phyloP scores from a whole-genome alignment of 2,797 vertebrate species.

The Podargus strigoides region DNA sequence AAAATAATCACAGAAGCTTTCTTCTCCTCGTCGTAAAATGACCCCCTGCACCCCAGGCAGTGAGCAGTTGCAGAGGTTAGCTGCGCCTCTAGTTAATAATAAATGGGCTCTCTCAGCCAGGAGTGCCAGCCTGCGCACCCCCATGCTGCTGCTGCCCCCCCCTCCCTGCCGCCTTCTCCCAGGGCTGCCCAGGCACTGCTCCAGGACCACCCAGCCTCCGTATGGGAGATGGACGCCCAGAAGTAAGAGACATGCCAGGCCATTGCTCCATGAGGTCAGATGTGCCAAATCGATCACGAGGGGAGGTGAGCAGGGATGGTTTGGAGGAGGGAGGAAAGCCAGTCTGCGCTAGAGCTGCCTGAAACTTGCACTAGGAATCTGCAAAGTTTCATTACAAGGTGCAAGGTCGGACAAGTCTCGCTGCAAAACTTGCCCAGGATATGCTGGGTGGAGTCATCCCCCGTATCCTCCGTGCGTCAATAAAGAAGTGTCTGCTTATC shows the following conservation, averaged over 20 bases:
- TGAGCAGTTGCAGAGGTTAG: constrained; percentile 16
- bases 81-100: constrained; percentile 67
- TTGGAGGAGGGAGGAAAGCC: neutral
- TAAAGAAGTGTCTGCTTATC: too few species aligned
- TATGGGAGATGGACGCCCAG: neutral
- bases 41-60: neutral
- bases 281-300: neutral
- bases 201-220: neutral
- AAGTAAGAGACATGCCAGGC: constrained; percentile 49
- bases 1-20: neutral
- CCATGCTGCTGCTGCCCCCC: neutral
- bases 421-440: neutral
- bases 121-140: neutral
- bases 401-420: neutral
- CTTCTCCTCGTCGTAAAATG: neutral
- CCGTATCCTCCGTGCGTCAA: too few species aligned
- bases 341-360: neutral
- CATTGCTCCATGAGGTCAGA: neutral
- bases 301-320: neutral
- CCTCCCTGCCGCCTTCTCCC: neutral
- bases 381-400: neutral
- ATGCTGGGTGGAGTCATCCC: too few species aligned
- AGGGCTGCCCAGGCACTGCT: neutral
- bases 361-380: too few species aligned
- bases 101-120: constrained; percentile 1